Percentiles rank a stretch among this genome's conserved stretches.
Conservation (phyloP, 37 sponge, comb jelly and placozoan species). For the Agelas oroides region DNA sequence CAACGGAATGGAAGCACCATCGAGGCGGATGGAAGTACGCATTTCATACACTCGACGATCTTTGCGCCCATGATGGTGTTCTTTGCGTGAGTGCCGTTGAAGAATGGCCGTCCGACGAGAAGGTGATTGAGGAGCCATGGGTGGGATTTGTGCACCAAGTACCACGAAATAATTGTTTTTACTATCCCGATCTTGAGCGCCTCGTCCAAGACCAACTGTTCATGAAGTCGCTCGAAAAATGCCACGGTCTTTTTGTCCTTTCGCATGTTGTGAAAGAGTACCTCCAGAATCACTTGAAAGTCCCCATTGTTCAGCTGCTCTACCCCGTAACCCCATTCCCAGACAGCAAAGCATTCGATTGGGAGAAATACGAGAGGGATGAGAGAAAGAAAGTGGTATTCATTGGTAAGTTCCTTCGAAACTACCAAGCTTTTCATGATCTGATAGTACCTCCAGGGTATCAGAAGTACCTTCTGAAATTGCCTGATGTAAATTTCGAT, state of each 20-base stretch:
- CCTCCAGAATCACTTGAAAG: constrained; percentile 15
- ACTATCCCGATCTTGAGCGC: constrained; percentile 56
- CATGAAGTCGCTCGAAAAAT: constrained; percentile 27
- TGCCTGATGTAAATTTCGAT: constrained; percentile 53
- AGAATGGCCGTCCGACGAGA: constrained; percentile 14
- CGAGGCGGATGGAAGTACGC: constrained; percentile 70
- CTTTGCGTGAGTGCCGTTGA: constrained; percentile 56
- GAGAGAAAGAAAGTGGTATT: constrained; percentile 13
- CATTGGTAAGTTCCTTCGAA: constrained; percentile 63
- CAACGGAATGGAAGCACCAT: constrained; percentile 52
- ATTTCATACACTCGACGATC: constrained; percentile 12
- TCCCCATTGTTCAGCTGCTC: constrained; percentile 34
- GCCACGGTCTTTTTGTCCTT: constrained; percentile 58
- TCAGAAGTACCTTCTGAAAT: constrained; percentile 55
- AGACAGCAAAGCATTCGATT: constrained; percentile 20
- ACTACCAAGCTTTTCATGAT: constrained; percentile 56
- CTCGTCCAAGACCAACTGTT: constrained; percentile 33
- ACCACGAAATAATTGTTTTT: constrained; percentile 30
- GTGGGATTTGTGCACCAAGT: constrained; percentile 71
- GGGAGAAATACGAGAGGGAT: constrained; percentile 11
- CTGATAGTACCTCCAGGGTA: constrained; percentile 28
- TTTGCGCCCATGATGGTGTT: constrained; percentile 45
- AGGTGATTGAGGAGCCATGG: constrained; percentile 51
- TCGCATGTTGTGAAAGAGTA: constrained; percentile 46
- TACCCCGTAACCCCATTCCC: constrained; percentile 62